A percentile compares a stretch with the other conserved stretches of the same genome.
phyloP scores from a whole-genome alignment of 2,888 invertebrate genomes.

The Pilophorus perplexus region DNA sequence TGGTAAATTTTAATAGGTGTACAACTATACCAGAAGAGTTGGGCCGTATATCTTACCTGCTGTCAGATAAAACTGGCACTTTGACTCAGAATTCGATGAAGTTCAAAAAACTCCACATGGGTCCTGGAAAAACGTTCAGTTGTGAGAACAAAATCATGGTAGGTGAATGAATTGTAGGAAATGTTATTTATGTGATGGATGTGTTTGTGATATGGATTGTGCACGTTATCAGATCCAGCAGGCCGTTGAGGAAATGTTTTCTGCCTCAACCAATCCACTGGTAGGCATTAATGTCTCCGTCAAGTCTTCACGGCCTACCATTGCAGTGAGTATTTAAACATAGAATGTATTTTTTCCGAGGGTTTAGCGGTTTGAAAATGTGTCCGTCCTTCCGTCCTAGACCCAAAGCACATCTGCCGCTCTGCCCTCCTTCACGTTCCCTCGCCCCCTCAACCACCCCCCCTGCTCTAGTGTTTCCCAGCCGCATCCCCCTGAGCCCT shows the following conservation, averaged over 20 bases:
- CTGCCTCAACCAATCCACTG: background rate
- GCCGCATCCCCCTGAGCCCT: too few relatives aligned
- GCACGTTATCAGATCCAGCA: too few relatives aligned
- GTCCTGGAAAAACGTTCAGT: background rate
- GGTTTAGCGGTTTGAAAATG: too few relatives aligned
- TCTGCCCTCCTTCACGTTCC: too few relatives aligned
- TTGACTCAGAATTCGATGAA: conserved; percentile 99
- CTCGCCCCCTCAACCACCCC: too few relatives aligned
- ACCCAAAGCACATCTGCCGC: too few relatives aligned
- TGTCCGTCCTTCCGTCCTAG: too few relatives aligned
- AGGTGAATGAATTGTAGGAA: background rate
- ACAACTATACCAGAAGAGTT: conserved; percentile 99
- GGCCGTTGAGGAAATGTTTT: too few relatives aligned
- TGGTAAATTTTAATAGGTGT: too few relatives aligned
- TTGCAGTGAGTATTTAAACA: background rate
- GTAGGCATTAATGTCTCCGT: background rate
- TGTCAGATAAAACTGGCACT: conserved; percentile 98
- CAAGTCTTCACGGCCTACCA: conserved; percentile 3
- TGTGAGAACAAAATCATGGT: background rate
- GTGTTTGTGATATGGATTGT: too few relatives aligned
- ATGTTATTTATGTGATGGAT: too few relatives aligned
- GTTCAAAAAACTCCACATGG: conserved; percentile 91
- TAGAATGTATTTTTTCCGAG: too few relatives aligned
- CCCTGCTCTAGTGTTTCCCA: background rate
- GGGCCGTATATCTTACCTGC: conserved; percentile 91